Conservation (phyloP, 2,113 vertebrate genomes). For the Xerus inauris region DNA sequence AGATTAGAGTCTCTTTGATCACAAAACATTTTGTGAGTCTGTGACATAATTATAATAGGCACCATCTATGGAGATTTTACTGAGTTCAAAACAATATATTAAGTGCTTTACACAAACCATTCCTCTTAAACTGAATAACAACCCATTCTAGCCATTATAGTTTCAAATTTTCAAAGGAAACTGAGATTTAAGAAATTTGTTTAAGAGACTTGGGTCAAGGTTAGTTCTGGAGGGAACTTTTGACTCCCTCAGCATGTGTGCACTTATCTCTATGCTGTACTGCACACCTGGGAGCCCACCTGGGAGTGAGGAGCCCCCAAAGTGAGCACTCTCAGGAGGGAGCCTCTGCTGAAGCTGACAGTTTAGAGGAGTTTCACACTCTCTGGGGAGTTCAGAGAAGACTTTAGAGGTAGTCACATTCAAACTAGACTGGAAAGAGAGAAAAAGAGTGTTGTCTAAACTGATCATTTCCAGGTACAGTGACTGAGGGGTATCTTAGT, state of each 20-base stretch:
- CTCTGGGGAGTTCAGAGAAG: background rate
- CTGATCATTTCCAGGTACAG: background rate
- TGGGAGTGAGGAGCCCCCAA: background rate
- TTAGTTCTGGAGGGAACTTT: background rate
- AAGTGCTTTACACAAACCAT: background rate
- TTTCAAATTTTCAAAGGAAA: constrained; percentile 20
- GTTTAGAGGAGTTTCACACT: background rate
- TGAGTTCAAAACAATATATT: constrained; percentile 9
- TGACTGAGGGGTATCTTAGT: too few species aligned
- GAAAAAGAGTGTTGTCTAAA: background rate
- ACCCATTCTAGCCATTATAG: background rate
- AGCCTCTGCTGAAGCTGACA: background rate
- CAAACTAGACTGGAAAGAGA: background rate
- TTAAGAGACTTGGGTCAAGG: background rate
- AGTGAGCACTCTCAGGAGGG: background rate
- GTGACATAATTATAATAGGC: background rate
- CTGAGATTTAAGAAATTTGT: background rate
- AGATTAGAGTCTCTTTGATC: constrained; percentile 19
- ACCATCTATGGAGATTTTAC: constrained; percentile 22
- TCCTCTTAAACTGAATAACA: constrained; percentile 20
- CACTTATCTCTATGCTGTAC: background rate
- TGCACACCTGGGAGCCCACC: background rate
- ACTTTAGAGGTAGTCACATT: background rate
- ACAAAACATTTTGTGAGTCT: constrained; percentile 2
- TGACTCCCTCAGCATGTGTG: background rate